Percentiles rank a stretch among this genome's conserved stretches.
Evolutionary conservation across 1,140 invertebrate species (phyloP).

Genomic region (Drosophila arawakana): DNA sequence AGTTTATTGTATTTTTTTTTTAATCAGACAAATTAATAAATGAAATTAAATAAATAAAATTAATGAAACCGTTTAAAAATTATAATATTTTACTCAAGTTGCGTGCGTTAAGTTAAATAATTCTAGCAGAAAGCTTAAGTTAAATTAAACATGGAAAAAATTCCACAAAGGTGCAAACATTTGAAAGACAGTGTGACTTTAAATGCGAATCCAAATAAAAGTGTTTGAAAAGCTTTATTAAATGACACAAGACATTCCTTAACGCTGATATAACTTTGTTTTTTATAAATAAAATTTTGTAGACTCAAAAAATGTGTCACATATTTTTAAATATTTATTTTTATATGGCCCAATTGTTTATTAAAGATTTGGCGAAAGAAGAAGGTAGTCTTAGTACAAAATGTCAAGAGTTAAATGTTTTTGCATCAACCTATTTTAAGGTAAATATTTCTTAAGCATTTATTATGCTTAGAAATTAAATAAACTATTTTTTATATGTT

Average conservation of each 20-base stretch:
- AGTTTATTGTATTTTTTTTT: conserved; percentile 16
- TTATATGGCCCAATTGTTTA: not conserved
- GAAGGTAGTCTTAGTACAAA: no score
- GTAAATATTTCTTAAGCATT: no score
- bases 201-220: conserved; percentile 45
- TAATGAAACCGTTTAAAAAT: no score
- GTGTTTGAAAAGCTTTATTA: conserved; percentile 26
- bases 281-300: conserved; percentile 12
- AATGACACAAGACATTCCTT: conserved; percentile 7
- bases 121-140: no score
- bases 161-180: conserved; percentile 42
- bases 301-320: not conserved
- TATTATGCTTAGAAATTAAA: no score
- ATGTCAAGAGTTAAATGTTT: not conserved
- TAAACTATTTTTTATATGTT: no score
- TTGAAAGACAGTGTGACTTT: conserved; percentile 43
- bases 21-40: no score
- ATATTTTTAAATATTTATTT: not conserved
- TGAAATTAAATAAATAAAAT: no score
- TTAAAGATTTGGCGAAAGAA: not conserved
- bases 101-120: no score
- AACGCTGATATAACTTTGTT: not conserved
- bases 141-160: no score
- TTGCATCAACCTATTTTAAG: not conserved
- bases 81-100: no score